Conservation (phyloP, 1,140 invertebrate species). For the Phocides pigmalion region DNA sequence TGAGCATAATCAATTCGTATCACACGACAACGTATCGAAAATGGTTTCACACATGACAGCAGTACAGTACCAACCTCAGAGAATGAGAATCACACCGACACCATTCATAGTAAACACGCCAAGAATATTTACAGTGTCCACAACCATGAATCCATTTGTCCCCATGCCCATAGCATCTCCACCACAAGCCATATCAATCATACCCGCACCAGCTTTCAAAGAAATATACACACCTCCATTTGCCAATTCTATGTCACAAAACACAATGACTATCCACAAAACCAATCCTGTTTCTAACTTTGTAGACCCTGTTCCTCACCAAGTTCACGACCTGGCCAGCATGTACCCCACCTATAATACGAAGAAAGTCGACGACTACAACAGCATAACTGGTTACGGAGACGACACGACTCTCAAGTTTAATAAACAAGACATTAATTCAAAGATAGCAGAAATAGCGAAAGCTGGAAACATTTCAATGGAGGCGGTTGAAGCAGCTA, state of each 20-base stretch:
- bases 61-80: conserved; percentile 53
- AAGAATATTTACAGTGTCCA: conserved; percentile 76
- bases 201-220: conserved; percentile 67
- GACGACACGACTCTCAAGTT: conserved; percentile 72
- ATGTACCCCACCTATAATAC: conserved; percentile 63
- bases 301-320: conserved; percentile 76
- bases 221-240: conserved; percentile 53
- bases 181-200: conserved; percentile 69
- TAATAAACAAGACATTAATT: conserved; percentile 76
- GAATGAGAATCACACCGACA: conserved; percentile 66
- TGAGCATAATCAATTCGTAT: conserved; percentile 65
- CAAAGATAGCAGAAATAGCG: conserved; percentile 80
- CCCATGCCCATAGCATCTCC: conserved; percentile 73
- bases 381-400: conserved; percentile 73
- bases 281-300: conserved; percentile 78
- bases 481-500: conserved; percentile 89
- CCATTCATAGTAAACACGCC: conserved; percentile 59
- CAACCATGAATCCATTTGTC: conserved; percentile 82
- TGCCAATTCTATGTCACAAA: conserved; percentile 47
- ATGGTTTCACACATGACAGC: conserved; percentile 77
- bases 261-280: conserved; percentile 62
- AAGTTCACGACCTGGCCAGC: conserved; percentile 68
- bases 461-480: conserved; percentile 89
- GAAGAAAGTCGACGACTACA: conserved; percentile 80
- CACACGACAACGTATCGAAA: conserved; percentile 72